Evolutionary conservation across 2,113 vertebrate species (phyloP), one percentile per base, ranked within the genome.

Genomic region (Hemichromis elongatus): DNA sequence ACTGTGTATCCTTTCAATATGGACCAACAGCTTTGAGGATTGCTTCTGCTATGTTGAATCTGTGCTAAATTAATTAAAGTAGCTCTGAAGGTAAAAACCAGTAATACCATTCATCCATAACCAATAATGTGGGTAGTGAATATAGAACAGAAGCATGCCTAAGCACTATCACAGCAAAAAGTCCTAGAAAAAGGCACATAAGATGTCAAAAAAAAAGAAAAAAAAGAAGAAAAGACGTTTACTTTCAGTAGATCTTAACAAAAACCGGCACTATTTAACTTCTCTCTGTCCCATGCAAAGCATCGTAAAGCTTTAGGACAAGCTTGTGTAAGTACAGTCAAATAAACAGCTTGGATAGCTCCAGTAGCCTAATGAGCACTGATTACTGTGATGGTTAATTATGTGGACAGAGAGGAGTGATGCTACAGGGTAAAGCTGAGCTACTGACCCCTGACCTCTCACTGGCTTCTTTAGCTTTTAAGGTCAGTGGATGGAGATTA

Each of bases 321-420:
- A 63, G 28, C 70, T 90, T 80, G 92, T 68, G 59, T 84, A 91
- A 90, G 83, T 83, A 81, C 75, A 84, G 75, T 80, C 30, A 80
- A 85, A 87, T 24, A 84, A 90, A 89, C 80, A 89, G 70, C 82
- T 73, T 78, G 82, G 81, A 86, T 5, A 80, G 83, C 68, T 79
- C 79, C 70, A 79, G 82, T 30, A 9, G 61, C 40, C 83, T 91
- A 91, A 92, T 81, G 80, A 93, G 88, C 86, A 53, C 68, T 16
- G 79, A 92, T 93, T 93, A 91, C 24, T 1, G 56, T 82, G 83
- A 88, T 81, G 88, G 93, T 93, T 94, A 89, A 93, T 92, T 93
- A 92, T 85, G 87, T 89, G 88, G 91, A 89, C 93, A 88, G 89
- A 89, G 89, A 8, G 26, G 18, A 68, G 85, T 79, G 81, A 92